These are phyloP conservation scores for Himalopsyche japonica DNA, from an alignment of 2,888 invertebrate species.

Conservation along the genomic window DNA sequence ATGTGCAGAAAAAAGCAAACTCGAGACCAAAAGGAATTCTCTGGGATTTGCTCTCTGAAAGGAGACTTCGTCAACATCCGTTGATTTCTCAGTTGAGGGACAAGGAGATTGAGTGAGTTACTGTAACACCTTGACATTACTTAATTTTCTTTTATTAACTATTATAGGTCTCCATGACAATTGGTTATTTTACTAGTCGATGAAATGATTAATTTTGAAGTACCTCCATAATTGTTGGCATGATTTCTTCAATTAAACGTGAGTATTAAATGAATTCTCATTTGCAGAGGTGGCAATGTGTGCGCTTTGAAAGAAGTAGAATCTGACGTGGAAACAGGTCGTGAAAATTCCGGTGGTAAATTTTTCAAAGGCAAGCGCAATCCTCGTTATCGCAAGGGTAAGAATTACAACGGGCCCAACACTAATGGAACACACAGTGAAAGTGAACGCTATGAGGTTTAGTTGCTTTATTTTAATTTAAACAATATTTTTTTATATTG, in stretches of 20 bases:
- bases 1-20: not conserved
- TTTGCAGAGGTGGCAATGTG: constrained; percentile 60
- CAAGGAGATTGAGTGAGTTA: constrained; percentile 66
- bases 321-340: constrained; percentile 63
- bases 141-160: not conserved
- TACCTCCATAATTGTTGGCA: no score
- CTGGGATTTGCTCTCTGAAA: constrained; percentile 76
- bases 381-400: not conserved
- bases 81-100: constrained; percentile 71
- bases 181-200: no score
- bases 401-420: not conserved
- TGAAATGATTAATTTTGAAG: no score
- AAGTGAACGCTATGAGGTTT: constrained; percentile 44
- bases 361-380: constrained; percentile 5
- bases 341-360: constrained; percentile 42
- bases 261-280: no score
- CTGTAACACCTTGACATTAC: not conserved
- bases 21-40: constrained; percentile 73
- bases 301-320: constrained; percentile 70
- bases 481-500: no score
- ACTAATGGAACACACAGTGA: constrained; percentile 33
- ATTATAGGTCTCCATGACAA: no score
- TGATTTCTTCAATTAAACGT: no score
- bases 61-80: constrained; percentile 73
- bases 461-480: not conserved